A percentile compares a stretch with the other conserved stretches of the same genome.
Evolutionary conservation across 1,140 invertebrate genomes (phyloP).

Genomic region (Diploscapter pachys): DNA sequence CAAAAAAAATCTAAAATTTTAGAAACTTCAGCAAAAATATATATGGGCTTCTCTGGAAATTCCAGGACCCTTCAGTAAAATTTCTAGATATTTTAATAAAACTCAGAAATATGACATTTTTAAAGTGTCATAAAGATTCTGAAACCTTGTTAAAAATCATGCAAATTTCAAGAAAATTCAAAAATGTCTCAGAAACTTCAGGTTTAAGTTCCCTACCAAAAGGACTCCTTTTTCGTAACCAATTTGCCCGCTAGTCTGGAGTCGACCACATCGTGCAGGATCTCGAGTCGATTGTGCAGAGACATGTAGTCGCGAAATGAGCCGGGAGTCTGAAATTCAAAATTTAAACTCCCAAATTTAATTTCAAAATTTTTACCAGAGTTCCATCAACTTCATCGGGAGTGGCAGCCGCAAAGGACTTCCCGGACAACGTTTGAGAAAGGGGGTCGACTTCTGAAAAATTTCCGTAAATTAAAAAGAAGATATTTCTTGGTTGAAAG

Average conservation of each 20-base stretch:
- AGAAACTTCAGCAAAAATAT: too few relatives aligned
- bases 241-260: constrained; percentile 50
- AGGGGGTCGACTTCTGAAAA: neutral
- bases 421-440: constrained; percentile 7
- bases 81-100: too few relatives aligned
- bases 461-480: too few relatives aligned
- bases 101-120: too few relatives aligned
- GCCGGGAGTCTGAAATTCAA: constrained; percentile 31
- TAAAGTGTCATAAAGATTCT: too few relatives aligned
- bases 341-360: neutral
- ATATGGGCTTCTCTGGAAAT: too few relatives aligned
- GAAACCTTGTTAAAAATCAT: too few relatives aligned
- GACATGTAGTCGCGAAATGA: constrained; percentile 47
- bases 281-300: constrained; percentile 49
- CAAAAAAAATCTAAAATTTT: too few relatives aligned
- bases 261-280: constrained; percentile 52
- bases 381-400: constrained; percentile 11
- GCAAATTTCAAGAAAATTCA: too few relatives aligned
- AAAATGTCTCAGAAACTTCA: too few relatives aligned
- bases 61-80: too few relatives aligned
- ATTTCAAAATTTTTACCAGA: constrained; percentile 10
- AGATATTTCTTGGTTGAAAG: too few relatives aligned
- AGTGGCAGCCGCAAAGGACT: constrained; percentile 15
- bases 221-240: constrained; percentile 52
- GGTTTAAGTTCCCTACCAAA: constrained; percentile 37